Evolutionary conservation across 2,888 invertebrate species (phyloP).

Genomic region (Andrena bucephala): DNA sequence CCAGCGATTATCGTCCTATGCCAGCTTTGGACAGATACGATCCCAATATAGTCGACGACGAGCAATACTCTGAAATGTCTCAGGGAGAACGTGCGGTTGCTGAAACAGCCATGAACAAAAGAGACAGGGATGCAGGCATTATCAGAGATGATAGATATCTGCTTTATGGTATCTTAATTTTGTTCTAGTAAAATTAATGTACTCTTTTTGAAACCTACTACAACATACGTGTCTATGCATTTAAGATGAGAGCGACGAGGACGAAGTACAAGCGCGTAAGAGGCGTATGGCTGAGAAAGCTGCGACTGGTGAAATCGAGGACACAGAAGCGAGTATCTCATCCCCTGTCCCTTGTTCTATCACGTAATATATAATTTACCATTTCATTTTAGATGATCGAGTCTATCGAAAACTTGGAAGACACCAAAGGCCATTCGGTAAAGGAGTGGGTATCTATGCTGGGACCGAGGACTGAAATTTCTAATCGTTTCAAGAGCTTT

Average conservation of each 20-base stretch:
- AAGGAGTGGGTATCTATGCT: conserved; percentile 99
- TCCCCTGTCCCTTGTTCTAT: background rate
- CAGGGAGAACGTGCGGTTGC: conserved; percentile 94
- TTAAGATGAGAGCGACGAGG: conserved; percentile 92
- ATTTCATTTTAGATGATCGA: conserved; percentile 89
- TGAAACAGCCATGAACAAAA: conserved; percentile 94
- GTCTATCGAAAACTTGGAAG: conserved; percentile 98
- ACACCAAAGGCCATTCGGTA: conserved; percentile 97
- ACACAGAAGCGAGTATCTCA: conserved; percentile 87
- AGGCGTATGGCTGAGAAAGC: conserved; percentile 94
- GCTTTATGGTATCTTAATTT: conserved; percentile 89
- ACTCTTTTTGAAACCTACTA: conserved; percentile 24
- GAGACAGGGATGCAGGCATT: conserved; percentile 94
- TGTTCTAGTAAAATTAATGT: conserved; percentile 54
- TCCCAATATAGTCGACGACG: conserved; percentile 93
- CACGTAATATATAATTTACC: background rate
- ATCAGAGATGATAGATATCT: conserved; percentile 92
- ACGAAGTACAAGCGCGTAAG: conserved; percentile 89
- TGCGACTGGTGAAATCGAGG: conserved; percentile 92
- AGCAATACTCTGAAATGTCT: conserved; percentile 94
- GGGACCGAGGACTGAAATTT: conserved; percentile 97
- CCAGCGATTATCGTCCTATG: conserved; percentile 98
- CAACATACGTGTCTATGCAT: conserved; percentile 25
- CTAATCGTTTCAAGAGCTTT: conserved; percentile 96
- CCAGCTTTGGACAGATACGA: conserved; percentile 98